Evolutionary conservation across 2,888 invertebrate genomes (phyloP), one percentile per base, ranked within the genome.

Genomic region (Heliconius hortense): DNA sequence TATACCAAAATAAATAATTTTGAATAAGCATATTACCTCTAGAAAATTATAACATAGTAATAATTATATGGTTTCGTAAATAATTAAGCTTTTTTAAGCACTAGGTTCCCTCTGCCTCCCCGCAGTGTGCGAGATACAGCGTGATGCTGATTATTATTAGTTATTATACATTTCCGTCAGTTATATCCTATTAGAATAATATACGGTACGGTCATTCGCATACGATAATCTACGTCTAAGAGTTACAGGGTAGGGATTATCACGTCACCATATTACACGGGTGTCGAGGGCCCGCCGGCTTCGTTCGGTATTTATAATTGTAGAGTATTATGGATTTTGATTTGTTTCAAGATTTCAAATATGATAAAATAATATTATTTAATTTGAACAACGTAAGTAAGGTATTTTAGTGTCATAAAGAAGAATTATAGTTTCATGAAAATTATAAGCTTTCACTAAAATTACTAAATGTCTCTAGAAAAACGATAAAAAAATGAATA

Each of bases 181-280:
- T 76, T 78, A 78, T 78, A 80, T 77, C 81, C 82, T 80, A 81
- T 79, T 78, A 78, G 81, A 86, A 88, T 26, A 26, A 8, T 35
- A 35, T 60, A 85, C 83, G 86, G 83, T 82, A 86, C 84, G 87
- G 84, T 82, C 83, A 84, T 84, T 82, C 82, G 76, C 77, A 79
- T 81, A 69, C 73, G 76, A 78, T 81, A 80, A 81, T 79, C 82
- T 80, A 79, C 77, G 82, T 79, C 81, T 76, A 79, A 80, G 79
- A 74, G 81, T 77, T 66, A 77, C 81, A 81, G 81, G 79, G 70
- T 79, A 79, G 75, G 85, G 86, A 88, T 88, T 87, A 88, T 85
- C 82, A 83, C 83, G 87, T 88, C 88, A 83, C 82, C 81, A 76
- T 80, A 82, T 86, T 87, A 84, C 84, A 86, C 80, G 86, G 84